Percentiles rank a stretch among this genome's conserved stretches.
These are phyloP conservation scores for Monoplex corrugatus DNA, from an alignment of 2,888 invertebrate species.

Conservation along the genomic window DNA sequence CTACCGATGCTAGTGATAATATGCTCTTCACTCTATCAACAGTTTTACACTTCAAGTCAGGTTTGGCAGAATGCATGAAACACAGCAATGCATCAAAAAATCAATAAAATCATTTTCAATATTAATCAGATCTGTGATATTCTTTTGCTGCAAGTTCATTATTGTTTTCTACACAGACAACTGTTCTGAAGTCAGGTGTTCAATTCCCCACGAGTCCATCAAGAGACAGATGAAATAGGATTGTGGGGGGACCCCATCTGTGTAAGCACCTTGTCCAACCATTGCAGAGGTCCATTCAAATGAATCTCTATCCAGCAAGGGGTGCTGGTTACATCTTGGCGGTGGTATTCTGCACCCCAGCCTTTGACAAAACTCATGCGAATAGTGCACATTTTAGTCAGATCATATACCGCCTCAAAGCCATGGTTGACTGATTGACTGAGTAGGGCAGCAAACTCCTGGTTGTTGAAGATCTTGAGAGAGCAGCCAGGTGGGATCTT, in stretches of 20 bases:
- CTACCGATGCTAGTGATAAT: too few species aligned
- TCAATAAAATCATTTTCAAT: not conserved
- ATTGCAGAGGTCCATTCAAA: conserved; percentile 97
- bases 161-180: not conserved
- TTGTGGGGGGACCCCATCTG: conserved; percentile 99
- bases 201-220: conserved; percentile 56
- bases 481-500: conserved; percentile 94
- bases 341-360: conserved; percentile 99
- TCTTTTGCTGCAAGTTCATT: not conserved
- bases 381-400: conserved; percentile 99
- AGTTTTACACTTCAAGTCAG: too few species aligned
- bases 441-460: conserved; percentile 89
- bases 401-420: conserved; percentile 98
- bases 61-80: too few species aligned
- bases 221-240: conserved; percentile 85
- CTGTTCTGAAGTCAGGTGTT: not conserved
- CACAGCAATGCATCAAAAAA: too few species aligned
- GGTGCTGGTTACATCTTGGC: conserved; percentile 99
- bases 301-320: conserved; percentile 99
- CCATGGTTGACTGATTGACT: conserved; percentile 98
- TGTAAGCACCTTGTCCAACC: conserved; percentile 98
- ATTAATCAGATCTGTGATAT: not conserved
- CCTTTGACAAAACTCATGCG: conserved; percentile 99
- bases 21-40: too few species aligned
- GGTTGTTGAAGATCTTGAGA: conserved; percentile 98